These are phyloP conservation scores for Timema cristinae DNA, from an alignment of 2,888 invertebrate species.

Conservation along the genomic window DNA sequence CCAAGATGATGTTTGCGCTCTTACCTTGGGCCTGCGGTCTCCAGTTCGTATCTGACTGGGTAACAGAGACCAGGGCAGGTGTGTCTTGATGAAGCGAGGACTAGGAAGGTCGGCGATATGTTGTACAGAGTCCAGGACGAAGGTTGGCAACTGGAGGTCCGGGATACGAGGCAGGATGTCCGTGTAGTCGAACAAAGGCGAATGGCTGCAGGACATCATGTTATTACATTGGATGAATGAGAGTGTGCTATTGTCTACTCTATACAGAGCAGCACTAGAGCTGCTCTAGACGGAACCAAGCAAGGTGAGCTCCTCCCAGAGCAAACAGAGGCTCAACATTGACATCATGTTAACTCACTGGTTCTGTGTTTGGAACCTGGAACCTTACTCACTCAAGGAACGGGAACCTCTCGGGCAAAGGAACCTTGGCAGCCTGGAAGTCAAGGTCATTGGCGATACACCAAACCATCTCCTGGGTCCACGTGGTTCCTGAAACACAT, in stretches of 20 bases:
- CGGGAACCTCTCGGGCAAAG: conserved; percentile 33
- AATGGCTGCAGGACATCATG: conserved; percentile 37
- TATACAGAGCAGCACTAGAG: too few species aligned
- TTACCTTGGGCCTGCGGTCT: conserved; percentile 39
- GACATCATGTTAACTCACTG: too few species aligned
- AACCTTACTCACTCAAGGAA: conserved; percentile 27
- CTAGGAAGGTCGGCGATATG: conserved; percentile 45
- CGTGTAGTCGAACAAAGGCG: conserved; percentile 45
- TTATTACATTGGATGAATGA: conserved; percentile 2
- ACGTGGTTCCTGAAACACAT: conserved; percentile 61
- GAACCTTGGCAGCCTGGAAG: conserved; percentile 51
- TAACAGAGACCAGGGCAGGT: conserved; percentile 58
- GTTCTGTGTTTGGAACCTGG: too few species aligned
- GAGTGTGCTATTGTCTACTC: neutral
- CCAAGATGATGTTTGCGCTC: neutral
- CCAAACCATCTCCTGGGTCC: conserved; percentile 75
- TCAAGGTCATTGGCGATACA: conserved; percentile 60
- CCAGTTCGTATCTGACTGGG: conserved; percentile 42
- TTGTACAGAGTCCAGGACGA: conserved; percentile 37
- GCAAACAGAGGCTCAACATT: too few species aligned
- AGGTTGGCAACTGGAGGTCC: conserved; percentile 44
- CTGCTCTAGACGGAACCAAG: neutral
- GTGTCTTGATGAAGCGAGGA: conserved; percentile 61
- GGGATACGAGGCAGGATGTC: conserved; percentile 38
- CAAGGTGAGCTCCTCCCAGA: neutral